Conservation (phyloP, 2,888 invertebrate species). For the Toxonevra muliebris region DNA sequence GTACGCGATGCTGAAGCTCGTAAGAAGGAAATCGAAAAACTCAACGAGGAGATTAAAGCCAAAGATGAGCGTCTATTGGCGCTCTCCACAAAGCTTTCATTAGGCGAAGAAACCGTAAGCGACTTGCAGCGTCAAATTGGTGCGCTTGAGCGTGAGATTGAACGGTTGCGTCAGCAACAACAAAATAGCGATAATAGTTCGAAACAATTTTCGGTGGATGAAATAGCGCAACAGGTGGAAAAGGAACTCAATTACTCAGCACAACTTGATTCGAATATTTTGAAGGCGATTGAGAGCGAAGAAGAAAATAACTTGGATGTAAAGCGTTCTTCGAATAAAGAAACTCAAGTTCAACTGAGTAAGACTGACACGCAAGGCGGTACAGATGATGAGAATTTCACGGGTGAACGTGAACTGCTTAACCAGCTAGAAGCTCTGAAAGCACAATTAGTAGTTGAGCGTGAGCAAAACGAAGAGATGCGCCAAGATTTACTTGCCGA, state of each 20-base stretch:
- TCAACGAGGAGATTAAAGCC: constrained; percentile 70
- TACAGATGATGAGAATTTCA: constrained; percentile 60
- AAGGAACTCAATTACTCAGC: constrained; percentile 71
- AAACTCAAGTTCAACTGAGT: constrained; percentile 26
- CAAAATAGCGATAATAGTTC: constrained; percentile 55
- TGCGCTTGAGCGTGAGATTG: constrained; percentile 64
- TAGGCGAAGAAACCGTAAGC: constrained; percentile 47
- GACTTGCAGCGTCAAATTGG: constrained; percentile 67
- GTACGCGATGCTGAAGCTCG: constrained; percentile 62
- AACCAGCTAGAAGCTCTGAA: constrained; percentile 58
- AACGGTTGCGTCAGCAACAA: constrained; percentile 55
- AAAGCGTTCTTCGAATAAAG: constrained; percentile 45
- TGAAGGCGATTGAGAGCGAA: constrained; percentile 69
- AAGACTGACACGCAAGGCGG: constrained; percentile 39
- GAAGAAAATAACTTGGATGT: constrained; percentile 62
- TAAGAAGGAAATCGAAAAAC: constrained; percentile 68
- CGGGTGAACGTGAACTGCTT: constrained; percentile 57
- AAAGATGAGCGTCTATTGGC: constrained; percentile 68
- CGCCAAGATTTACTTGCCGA: constrained; percentile 70
- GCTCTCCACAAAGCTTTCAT: constrained; percentile 45
- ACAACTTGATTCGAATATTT: constrained; percentile 69
- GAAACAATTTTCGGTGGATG: constrained; percentile 66
- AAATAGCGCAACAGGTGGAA: constrained; percentile 69
- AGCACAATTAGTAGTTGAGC: constrained; percentile 55
- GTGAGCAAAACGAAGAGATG: constrained; percentile 66